Conservation (phyloP, 2,113 vertebrate species). For the Gallinago jamesoni region DNA sequence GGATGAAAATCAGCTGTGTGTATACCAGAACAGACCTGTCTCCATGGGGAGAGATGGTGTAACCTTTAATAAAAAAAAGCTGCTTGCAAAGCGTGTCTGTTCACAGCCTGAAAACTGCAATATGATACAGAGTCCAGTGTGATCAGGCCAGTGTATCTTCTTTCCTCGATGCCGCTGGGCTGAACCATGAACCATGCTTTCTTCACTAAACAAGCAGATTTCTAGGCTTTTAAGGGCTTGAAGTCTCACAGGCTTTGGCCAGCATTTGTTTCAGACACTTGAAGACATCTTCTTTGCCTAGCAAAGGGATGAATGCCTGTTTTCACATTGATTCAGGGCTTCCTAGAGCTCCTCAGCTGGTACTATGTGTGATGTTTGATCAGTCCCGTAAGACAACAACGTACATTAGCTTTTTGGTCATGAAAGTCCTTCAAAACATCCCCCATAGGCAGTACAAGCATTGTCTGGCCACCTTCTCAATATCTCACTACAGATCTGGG, state of each 20-base stretch:
- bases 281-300: neutral
- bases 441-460: neutral
- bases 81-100: neutral
- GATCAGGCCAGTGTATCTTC: neutral
- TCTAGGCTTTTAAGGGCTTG: neutral
- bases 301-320: neutral
- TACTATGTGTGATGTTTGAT: neutral
- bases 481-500: neutral
- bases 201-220: neutral
- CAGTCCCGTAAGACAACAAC: neutral
- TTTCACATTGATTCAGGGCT: neutral
- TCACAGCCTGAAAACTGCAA: neutral
- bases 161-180: neutral
- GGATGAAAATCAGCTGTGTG: neutral
- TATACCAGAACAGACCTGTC: neutral
- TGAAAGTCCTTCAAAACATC: neutral
- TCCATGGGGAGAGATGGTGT: neutral
- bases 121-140: neutral
- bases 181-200: neutral
- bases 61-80: neutral
- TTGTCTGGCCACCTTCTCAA: neutral
- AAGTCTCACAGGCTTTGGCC: neutral
- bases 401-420: neutral
- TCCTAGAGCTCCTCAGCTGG: neutral
- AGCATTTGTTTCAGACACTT: neutral